Base-by-base conservation (phyloP, 2,797 vertebrate species). In the Amniataba percoides region DNA sequence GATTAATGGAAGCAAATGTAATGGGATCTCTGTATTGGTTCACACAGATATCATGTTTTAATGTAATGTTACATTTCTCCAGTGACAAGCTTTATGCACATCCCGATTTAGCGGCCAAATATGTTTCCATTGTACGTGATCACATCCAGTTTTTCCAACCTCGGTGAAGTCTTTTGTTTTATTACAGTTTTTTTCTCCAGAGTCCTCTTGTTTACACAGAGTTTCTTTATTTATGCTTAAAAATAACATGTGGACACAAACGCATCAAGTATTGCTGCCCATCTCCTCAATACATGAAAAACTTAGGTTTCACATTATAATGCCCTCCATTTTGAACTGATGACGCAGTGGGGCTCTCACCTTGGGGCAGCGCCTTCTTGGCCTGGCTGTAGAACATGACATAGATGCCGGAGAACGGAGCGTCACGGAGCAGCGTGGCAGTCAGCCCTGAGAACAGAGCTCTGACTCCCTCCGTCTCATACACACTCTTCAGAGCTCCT, bases 381-480 rank as follows among this genome's bases (percentile, higher is more conserved):
- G 96, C 93, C 92, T 99, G 97, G 23, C 95, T 97, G 92, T 99
- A 99, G 90, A 99, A 98, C 98, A 99, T 99, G 88, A 99, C 94
- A 77, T 99, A 99, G 90, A 99, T 97, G 59, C 98, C 98, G 0
- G 98, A 99, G 88, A 99, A 99, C 0, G 98, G 98, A 0, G 97
- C 97, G 0, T 99, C 98, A 18, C 98, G 93, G 21, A 99, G 96
- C 74, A 99, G 93, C 0, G 98, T 99, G 3, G 98, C 98, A 0
- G 97, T 96, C 74, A 99, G 94, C 23, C 98, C 98, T 0, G 97
- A 97, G 92, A 98, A 99, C 88, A 99, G 95, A 71, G 97, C 96
- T 18, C 94, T 93, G 80, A 93, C 66, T 1, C 98, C 98, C 89
- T 99, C 98, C 0, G 92, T 96, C 89, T 93, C 88, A 52, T 96